Evolutionary conservation across 2,113 vertebrate genomes (phyloP), one percentile per base, ranked within the genome.

Genomic region (Mastomys coucha): DNA sequence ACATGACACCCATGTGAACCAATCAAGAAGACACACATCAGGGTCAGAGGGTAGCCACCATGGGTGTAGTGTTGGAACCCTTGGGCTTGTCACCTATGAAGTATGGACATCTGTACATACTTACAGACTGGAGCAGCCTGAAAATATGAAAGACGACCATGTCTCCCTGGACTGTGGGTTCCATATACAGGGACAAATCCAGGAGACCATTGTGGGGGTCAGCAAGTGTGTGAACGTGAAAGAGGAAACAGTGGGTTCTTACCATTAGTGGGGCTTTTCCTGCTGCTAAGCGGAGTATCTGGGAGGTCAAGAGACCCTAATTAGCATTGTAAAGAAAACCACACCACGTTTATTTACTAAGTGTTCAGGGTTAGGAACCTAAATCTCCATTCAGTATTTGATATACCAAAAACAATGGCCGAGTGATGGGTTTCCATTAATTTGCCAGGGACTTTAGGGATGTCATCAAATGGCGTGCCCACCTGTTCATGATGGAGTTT

Each of bases 1-100:
- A 22, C 4, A 0, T 0, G 53, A 72, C 11, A 12, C 51, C 82
- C 7, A 26, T 2, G 1, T 56, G 31, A 56, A 63, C 17, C 0
- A 65, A 58, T 67, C n/a, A 13, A 28, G 5, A 42, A 63, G 49
- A 24, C 4, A n/a, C 17, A 28, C 16, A 0, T 8, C 0, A 0
- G 39, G 45, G 20, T n/a, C 42, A 19, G n/a, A 89, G 56, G 16
- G 78, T 16, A 81, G 26, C 89, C 36, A 20, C 0, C 4, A 24
- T 82, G 36, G 20, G 51, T 85, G 28, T 2, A 84, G 80, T 7
- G 22, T 36, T 5, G n/a, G 88, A 63, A 3, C 26, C 36, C 45
- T 72, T 26, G 42, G n/a, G 33, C 75, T 80, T 77, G 58, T 81
- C 49, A 9, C 17, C 51, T 53, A 60, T 56, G 70, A 96, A 86